Base-by-base conservation (phyloP, 2,797 vertebrate species). In the Ctenochaetus hawaiiensis region DNA sequence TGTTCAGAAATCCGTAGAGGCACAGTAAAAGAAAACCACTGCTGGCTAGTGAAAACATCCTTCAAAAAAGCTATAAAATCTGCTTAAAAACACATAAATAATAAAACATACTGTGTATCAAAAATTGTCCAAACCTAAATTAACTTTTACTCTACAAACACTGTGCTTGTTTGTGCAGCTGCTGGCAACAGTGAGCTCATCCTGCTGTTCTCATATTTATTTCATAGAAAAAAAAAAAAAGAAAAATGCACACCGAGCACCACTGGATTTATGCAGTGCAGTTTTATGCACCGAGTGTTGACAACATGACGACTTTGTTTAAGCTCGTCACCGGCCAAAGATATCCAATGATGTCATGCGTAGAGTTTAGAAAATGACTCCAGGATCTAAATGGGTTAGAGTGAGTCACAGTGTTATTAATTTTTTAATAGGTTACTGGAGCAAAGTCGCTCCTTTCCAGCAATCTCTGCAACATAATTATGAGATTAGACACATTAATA, bases 171-270 rank as follows among this genome's bases (percentile, higher is more conserved):
- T 74, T 79, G 37, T 51, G 65, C 22, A 75, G 67, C 54, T 44
- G 2, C 62, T 82, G 60, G 75, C 74, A 85, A 54, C 63, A 48
- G 51, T 80, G 72, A 84, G 71, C 59, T 86, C 78, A 81, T 73
- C 68, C 65, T 72, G 66, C 72, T 75, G 34, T 68, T 86, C 70
- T 84, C 67, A 9, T 59, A 83, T 79, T 79, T 68, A 84, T 78
- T 76, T 52, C 11, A 43, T 11, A 12, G 44, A 44, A 57, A 54
- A 52, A 1, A 70, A 44, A 37, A 47, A 51, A 63, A 62, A 67
- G 22, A 56, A 49, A 49, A 69, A 85, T 71, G 18, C 39, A 43
- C 43, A 60, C 10, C 0, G 22, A 70, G 26, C 48, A 65, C 58
- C 59, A 1, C 47, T 75, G 37, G 53, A 72, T 75, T 82, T 43